Base-by-base conservation (phyloP, 1,140 invertebrate genomes). In the Nasonia giraulti region DNA sequence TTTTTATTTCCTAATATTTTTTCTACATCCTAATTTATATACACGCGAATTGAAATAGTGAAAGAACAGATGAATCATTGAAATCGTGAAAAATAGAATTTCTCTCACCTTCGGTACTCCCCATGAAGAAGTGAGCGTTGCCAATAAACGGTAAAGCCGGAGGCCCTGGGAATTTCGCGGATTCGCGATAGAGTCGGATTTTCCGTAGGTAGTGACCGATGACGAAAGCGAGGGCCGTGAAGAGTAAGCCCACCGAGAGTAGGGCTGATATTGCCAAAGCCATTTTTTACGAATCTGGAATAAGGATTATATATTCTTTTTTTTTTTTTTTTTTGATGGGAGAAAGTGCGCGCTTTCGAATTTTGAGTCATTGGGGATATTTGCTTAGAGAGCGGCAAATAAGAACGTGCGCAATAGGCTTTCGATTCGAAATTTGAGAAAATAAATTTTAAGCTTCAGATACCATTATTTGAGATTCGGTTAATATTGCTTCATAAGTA, bases 91-190 rank as follows among this genome's bases (percentile, higher is more conserved):
- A 71, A 71, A 31, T 31, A 31, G 23, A 8, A 31, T 66, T 77
- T 80, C 17, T 86, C 91, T 88, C 89, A 95, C 94, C 93, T 87
- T 92, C 88, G 5, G 92, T 91, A 81, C 91, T 91, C 44, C 93
- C 94, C 4, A 94, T 87, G 83, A 95, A 94, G 33, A 93, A 88
- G 83, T 93, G 91, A 37, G 93, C 93, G 84, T 94, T 94, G 37
- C 95, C 95, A 23, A 96, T 88, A 5, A 96, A 75, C 0, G 95
- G 95, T 0, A 94, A 82, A 0, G 92, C 88, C 3, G 91, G 91
- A 0, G 94, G 95, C 33, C 94, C 94, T 0, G 94, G 93, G 69
- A 94, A 88, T 85, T 88, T 87, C 10, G 89, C 88, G 20, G 91
- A 91, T 76, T 90, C 87, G 31, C 89, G 87, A 66, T 93, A 88